Conservation (phyloP, 2,113 vertebrate species). For the Grantiella picta region DNA sequence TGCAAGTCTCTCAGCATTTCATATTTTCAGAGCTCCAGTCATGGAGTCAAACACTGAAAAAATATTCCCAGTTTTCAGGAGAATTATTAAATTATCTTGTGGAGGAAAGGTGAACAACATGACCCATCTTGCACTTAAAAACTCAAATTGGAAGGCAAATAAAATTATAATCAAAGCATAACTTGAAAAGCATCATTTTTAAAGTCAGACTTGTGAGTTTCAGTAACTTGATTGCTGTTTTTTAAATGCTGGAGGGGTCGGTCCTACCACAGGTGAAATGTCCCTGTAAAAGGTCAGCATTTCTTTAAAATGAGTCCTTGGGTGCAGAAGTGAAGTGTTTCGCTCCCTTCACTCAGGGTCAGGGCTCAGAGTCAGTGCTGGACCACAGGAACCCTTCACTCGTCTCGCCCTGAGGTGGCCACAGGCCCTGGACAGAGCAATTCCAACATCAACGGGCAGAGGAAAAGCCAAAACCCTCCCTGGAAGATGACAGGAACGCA, state of each 20-base stretch:
- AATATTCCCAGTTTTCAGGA: not conserved
- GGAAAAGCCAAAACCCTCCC: not conserved
- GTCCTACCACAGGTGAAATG: not conserved
- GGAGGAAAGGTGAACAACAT: not conserved
- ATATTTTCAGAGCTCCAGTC: not conserved
- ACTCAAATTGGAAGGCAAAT: not conserved
- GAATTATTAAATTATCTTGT: not conserved
- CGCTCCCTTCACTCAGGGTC: not conserved
- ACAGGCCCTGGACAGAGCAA: not conserved
- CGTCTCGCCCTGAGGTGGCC: not conserved
- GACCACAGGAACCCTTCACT: not conserved
- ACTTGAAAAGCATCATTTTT: not conserved
- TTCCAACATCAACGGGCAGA: not conserved
- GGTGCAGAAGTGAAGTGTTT: not conserved
- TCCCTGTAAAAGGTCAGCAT: accelerated
- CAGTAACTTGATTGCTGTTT: not conserved
- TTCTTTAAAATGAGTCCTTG: not conserved
- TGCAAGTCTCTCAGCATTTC: not conserved
- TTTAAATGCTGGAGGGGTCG: not conserved
- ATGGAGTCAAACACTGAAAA: not conserved
- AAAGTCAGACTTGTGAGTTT: not conserved
- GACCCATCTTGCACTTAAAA: not conserved
- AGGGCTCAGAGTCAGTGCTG: not conserved
- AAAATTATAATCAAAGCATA: not conserved
- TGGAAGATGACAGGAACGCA: accelerated